Base-by-base conservation (phyloP, 2,797 vertebrate genomes). In the Peromyscus attwateri region DNA sequence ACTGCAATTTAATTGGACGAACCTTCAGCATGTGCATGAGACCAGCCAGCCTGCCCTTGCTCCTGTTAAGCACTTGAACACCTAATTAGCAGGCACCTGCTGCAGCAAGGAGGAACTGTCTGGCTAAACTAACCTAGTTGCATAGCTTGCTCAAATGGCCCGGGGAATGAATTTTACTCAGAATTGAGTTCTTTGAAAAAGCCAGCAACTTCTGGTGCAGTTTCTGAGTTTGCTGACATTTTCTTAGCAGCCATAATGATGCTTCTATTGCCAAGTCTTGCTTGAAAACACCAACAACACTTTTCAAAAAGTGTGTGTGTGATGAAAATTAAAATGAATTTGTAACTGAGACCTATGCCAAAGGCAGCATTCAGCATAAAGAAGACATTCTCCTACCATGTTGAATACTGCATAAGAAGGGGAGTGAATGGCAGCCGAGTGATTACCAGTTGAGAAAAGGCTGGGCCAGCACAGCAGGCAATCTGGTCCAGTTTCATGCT, bases 161-260 rank as follows among this genome's bases (percentile, higher is more conserved):
- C 37, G 43, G 60, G 27, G 81, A 27, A 89, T 40, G 40, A 46
- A 94, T 87, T 95, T 92, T 92, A 57, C 43, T 89, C 79, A 95
- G 93, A 87, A 84, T 4, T 71, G 40, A 89, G 29, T 46, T 95
- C 34, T 91, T 76, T 94, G 1, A 85, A 92, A 93, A 95, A 80
- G 13, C 21, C 79, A 90, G 83, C 71, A 87, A 95, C 80, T 83
- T 92, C 82, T 91, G 89, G 66, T 91, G 60, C 95, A 92, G n/a
- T 93, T 97, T 95, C 75, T 76, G 34, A 40, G 55, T 87, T 97
- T 93, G 75, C 90, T 96, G 93, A 93, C 93, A 93, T 96, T 96
- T 95, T 95, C 80, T 87, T 89, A 92, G 64, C 91, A 95, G 57
- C 37, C 81, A 89, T 83, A 84, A 93, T 64, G 81, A 92, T 43